Evolutionary conservation across 64 coral and sea anemone genomes (phyloP).

Genomic region (Stichodactyla helianthus): DNA sequence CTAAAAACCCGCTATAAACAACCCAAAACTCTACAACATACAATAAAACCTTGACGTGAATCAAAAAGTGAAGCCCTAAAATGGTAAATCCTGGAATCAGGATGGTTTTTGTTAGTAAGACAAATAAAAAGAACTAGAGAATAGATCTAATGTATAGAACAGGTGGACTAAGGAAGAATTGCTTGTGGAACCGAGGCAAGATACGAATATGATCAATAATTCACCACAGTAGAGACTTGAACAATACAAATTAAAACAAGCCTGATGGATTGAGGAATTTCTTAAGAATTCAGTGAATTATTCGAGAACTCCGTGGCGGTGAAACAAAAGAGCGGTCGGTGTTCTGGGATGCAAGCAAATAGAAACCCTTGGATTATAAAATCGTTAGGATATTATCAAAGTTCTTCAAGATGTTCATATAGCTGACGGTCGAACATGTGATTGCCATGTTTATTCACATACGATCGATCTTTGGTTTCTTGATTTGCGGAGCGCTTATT

Average conservation of each 20-base stretch:
- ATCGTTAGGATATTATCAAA: background rate
- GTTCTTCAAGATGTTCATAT: background rate
- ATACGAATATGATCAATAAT: background rate
- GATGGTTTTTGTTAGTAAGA: background rate
- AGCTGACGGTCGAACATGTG: background rate
- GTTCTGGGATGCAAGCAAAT: background rate
- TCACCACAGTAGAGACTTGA: background rate
- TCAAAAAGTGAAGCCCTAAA: background rate
- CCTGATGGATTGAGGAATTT: background rate
- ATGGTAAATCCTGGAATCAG: background rate
- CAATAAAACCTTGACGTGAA: background rate
- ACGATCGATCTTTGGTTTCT: background rate
- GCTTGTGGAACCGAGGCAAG: background rate
- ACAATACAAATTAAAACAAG: background rate
- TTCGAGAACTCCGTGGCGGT: background rate
- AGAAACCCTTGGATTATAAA: background rate
- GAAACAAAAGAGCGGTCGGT: background rate
- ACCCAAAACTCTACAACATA: background rate
- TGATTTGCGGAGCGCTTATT: conserved; percentile 2
- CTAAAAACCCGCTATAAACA: background rate
- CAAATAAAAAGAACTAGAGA: background rate
- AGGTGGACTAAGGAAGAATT: background rate
- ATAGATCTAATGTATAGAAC: background rate
- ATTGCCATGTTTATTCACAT: background rate
- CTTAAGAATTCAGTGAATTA: background rate